Base-by-base conservation (phyloP, 2,113 vertebrate genomes). In the Sarotherodon lohbergeri region DNA sequence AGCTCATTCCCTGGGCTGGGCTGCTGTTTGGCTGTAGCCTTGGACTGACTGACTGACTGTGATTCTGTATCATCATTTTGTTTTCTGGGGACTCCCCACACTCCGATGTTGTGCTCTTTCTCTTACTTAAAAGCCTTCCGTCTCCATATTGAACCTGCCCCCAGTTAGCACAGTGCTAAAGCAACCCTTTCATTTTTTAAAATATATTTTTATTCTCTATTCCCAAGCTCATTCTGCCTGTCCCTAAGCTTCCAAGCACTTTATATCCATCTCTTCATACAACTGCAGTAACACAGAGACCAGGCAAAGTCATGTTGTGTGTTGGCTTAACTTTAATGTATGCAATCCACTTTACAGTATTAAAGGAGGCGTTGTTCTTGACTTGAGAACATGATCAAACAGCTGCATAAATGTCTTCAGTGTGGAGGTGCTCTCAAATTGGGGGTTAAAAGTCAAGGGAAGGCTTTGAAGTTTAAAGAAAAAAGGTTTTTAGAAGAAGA, bases 311-410 rank as follows among this genome's bases (percentile, higher is more conserved):
- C 92, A 91, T 19, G 76, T 90, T 91, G 91, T 87, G 89, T 94
- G 94, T 92, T 95, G 93, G 93, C 90, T 95, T 93, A 92, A 88
- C 94, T 96, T 95, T 95, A 95, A 96, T 95, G 95, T 95, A 96
- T 96, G 95, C 95, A 96, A 96, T 96, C 94, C 91, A 95, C 94
- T 94, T 92, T 91, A 91, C 84, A 88, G 94, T 93, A 94, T 96
- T 94, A 90, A 87, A 90, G 83, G 83, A 85, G 90, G 89, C 80
- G 92, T 91, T 92, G 92, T 93, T 93, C 91, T 90, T 91, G 93
- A 93, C 92, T 90, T 80, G 52, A 93, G 88, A 93, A 93, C 88
- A 92, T 89, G 93, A 95, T 95, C 92, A 95, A 96, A 91, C 92
- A 88, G 88, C 94, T 91, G 88, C 93, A 93, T 91, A 91, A 91